These are phyloP conservation scores for Bufo gargarizans DNA, from an alignment of 2,113 vertebrate genomes.

Conservation along the genomic window DNA sequence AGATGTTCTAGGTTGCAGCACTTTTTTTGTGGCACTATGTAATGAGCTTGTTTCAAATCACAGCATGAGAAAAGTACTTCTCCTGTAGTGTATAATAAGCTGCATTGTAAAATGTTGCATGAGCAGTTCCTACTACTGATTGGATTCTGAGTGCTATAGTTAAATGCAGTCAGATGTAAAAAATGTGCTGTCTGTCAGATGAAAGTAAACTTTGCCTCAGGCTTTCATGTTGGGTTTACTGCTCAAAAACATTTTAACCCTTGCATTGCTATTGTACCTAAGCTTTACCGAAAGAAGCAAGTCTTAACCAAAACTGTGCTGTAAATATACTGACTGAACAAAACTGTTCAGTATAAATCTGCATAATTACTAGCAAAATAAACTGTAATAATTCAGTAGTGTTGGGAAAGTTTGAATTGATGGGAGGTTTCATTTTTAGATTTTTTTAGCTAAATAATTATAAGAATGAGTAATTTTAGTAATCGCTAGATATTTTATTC, in stretches of 20 bases:
- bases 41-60: constrained; percentile 54
- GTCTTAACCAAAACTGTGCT: neutral
- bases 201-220: constrained; percentile 56
- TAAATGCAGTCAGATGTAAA: constrained; percentile 47
- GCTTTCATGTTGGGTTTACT: constrained; percentile 53
- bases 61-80: constrained; percentile 37
- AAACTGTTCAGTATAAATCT: too few species aligned
- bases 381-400: too few species aligned
- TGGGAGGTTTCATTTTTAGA: too few species aligned
- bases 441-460: too few species aligned
- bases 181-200: constrained; percentile 44
- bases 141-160: constrained; percentile 12
- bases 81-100: constrained; percentile 26
- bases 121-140: neutral
- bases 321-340: neutral
- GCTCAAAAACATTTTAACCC: constrained; percentile 36
- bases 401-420: too few species aligned
- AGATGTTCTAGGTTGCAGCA: neutral
- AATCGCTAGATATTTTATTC: too few species aligned
- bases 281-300: neutral
- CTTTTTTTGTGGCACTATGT: constrained; percentile 48
- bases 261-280: neutral
- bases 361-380: too few species aligned
- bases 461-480: too few species aligned
- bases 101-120: constrained; percentile 47